Base-by-base conservation (phyloP, 2,888 invertebrate genomes). In the Plagodis dolabraria region DNA sequence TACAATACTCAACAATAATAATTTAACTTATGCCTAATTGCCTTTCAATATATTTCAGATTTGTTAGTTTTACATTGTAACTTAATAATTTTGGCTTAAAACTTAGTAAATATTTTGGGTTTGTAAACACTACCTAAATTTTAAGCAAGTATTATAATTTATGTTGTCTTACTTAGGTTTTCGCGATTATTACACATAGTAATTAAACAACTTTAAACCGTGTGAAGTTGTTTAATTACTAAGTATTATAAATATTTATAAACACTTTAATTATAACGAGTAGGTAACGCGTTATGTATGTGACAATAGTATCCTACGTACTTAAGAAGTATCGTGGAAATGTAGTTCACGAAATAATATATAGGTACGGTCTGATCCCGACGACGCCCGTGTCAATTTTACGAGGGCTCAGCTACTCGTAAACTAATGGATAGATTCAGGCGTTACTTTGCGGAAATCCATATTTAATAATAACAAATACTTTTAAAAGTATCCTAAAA, bases 321-420 rank as follows among this genome's bases (percentile, higher is more conserved):
- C n/a, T n/a, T n/a, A 22, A 22, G 22, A 2, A 22, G 22, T 22
- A 22, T 22, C 2, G 45, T 46, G 49, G 49, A 49, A 53, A 50
- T 47, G 46, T 54, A 49, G 46, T 59, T 54, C 42, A 53, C 33
- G 45, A 22, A 53, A 53, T 52, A 38, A 38, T 53, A 43, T 9
- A 43, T 43, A 12, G 12, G 38, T 38, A 38, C 22, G 52, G 38
- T 36, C 46, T 42, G 43, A 43, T 43, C 51, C 51, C 51, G 49
- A 33, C 0, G 35, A 42, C 33, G 48, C 33, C 47, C 34, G 47
- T 50, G 59, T 46, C 53, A 59, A 47, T 38, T 59, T 54, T 59
- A 59, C 50, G 47, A 54, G 49, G 51, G 59, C 50, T 54, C 54
- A 38, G 59, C 33, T 50, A 50, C 54, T 54, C 59, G 47, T 59